These are phyloP conservation scores for Orthosia cruda DNA, from an alignment of 2,888 invertebrate genomes.

Conservation along the genomic window DNA sequence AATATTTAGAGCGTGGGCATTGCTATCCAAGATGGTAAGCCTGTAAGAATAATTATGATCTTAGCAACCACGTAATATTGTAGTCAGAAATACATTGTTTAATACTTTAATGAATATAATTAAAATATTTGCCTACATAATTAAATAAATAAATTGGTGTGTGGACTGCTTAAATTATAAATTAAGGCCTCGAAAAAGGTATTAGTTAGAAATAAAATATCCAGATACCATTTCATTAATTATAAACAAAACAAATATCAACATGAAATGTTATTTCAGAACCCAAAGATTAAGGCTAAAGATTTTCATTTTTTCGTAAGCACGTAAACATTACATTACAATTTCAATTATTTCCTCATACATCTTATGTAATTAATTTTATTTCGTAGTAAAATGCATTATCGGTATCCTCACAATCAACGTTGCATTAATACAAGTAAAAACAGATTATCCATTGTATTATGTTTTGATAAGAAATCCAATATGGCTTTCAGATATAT, in stretches of 20 bases:
- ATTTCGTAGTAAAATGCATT: neutral
- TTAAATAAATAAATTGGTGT: constrained; percentile 24
- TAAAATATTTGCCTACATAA: neutral
- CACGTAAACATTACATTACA: too few species aligned
- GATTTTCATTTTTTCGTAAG: too few species aligned
- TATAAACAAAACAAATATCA: neutral
- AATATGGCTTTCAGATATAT: constrained; percentile 21
- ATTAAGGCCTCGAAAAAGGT: neutral
- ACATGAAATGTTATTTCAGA: neutral
- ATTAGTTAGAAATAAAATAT: constrained; percentile 32
- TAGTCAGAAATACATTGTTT: constrained; percentile 5
- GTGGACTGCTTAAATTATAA: constrained; percentile 37
- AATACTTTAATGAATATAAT: constrained; percentile 12
- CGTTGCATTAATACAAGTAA: constrained; percentile 5
- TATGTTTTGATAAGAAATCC: constrained; percentile 18
- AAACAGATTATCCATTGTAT: constrained; percentile 30
- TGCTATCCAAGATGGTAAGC: neutral
- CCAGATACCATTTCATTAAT: constrained; percentile 7
- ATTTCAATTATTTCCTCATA: neutral
- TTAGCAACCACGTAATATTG: neutral
- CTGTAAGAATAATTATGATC: constrained; percentile 4
- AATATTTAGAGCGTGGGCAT: neutral
- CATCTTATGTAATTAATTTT: neutral
- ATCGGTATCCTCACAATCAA: neutral
- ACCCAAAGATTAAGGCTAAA: neutral